Evolutionary conservation across 2,888 invertebrate genomes (phyloP).

Genomic region (Clanis bilineata): DNA sequence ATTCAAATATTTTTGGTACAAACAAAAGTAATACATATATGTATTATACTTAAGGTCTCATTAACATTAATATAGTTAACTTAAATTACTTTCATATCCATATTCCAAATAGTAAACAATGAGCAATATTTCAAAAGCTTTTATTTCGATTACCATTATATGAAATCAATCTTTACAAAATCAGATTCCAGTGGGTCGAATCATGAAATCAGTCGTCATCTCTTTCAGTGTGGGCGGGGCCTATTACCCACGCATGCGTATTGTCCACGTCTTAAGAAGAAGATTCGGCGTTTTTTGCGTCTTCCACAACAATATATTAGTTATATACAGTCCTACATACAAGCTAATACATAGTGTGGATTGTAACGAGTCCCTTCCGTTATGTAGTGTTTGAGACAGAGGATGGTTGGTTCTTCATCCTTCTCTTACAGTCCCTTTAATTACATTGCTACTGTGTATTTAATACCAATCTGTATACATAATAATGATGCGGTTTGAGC

Average conservation of each 20-base stretch:
- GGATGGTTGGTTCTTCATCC: background rate
- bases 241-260: slow-evolving; percentile 66
- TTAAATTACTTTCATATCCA: background rate
- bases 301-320: slow-evolving; percentile 54
- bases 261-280: slow-evolving; percentile 67
- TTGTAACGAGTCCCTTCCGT: background rate
- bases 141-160: slow-evolving; percentile 60
- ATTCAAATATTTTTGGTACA: no score
- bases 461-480: no score
- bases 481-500: no score
- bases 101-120: background rate
- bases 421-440: background rate
- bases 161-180: slow-evolving; percentile 63
- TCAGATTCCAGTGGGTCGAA: slow-evolving; percentile 48
- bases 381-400: background rate
- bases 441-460: no score
- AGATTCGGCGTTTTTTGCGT: slow-evolving; percentile 64
- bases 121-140: slow-evolving; percentile 36
- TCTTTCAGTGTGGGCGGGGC: slow-evolving; percentile 69
- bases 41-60: no score
- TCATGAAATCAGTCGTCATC: slow-evolving; percentile 55
- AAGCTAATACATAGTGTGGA: slow-evolving; percentile 16
- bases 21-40: no score
- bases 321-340: slow-evolving; percentile 50
- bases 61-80: background rate